Percentiles rank a stretch among this genome's conserved stretches.
Conservation (phyloP, 2,888 invertebrate genomes). For the Drosophila flavopinicola region DNA sequence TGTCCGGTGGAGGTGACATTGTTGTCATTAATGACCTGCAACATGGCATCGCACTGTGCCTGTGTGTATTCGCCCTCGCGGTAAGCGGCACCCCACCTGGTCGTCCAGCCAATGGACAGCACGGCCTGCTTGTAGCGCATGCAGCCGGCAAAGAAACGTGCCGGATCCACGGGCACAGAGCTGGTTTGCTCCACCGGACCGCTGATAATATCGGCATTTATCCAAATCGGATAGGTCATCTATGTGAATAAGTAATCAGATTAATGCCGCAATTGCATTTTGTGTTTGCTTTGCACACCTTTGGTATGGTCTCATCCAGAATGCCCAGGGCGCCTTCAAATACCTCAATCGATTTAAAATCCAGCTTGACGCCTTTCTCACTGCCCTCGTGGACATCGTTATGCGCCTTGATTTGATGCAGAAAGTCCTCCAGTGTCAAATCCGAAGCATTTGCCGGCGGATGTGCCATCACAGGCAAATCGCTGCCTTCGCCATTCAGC, state of each 20-base stretch:
- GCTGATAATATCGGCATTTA: conserved; percentile 92
- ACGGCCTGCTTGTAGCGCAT: conserved; percentile 87
- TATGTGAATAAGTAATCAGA: conserved; percentile 70
- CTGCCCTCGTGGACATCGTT: conserved; percentile 84
- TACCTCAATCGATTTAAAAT: conserved; percentile 93
- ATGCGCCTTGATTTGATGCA: conserved; percentile 86
- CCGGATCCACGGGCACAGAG: conserved; percentile 87
- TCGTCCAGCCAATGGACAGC: conserved; percentile 95
- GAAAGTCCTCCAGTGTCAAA: conserved; percentile 90
- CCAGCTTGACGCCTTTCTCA: conserved; percentile 93
- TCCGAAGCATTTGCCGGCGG: conserved; percentile 90
- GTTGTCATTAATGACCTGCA: conserved; percentile 85
- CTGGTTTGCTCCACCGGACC: conserved; percentile 89
- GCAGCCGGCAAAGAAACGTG: conserved; percentile 87
- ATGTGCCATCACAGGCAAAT: conserved; percentile 93
- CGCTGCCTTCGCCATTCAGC: conserved; percentile 84
- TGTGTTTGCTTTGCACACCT: conserved; percentile 75
- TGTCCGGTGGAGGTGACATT: conserved; percentile 85
- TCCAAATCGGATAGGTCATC: conserved; percentile 91
- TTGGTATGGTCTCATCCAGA: conserved; percentile 81
- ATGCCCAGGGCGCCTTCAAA: conserved; percentile 87
- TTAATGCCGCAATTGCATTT: not conserved
- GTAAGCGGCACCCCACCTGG: conserved; percentile 86
- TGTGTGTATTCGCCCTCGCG: conserved; percentile 87
- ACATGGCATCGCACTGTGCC: conserved; percentile 89